Conservation (phyloP, 2,888 invertebrate species). For the Scaeva pyrastri region DNA sequence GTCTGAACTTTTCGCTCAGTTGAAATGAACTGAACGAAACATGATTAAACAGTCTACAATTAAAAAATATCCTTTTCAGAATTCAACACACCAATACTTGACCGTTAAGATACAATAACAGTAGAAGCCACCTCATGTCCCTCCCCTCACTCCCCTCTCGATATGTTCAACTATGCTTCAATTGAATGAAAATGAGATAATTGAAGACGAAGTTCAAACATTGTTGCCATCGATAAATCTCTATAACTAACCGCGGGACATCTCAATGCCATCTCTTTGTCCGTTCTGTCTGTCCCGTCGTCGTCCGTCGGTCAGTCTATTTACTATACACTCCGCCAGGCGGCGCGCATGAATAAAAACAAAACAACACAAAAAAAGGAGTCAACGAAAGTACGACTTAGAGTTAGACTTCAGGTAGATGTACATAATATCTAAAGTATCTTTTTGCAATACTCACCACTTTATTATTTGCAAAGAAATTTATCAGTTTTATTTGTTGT, state of each 20-base stretch:
- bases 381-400: slow-evolving; percentile 43
- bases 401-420: no score
- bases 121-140: slow-evolving; percentile 18
- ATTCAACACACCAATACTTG: neutral
- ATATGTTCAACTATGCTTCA: slow-evolving; percentile 2
- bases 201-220: slow-evolving; percentile 53
- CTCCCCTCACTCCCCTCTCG: neutral
- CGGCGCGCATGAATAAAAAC: no score
- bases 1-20: no score
- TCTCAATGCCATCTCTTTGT: slow-evolving; percentile 63
- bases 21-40: no score
- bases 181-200: slow-evolving; percentile 60
- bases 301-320: neutral
- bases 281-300: neutral
- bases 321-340: no score
- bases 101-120: neutral
- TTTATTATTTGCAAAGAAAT: slow-evolving; percentile 65
- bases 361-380: slow-evolving; percentile 7
- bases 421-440: neutral
- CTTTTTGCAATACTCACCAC: slow-evolving; percentile 41
- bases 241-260: slow-evolving; percentile 51
- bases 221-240: slow-evolving; percentile 60
- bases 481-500: slow-evolving; percentile 29
- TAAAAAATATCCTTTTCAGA: neutral
- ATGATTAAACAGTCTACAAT: no score